These are phyloP conservation scores for Chamaetylas fuelleborni DNA, from an alignment of 2,113 vertebrate species.

Conservation along the genomic window DNA sequence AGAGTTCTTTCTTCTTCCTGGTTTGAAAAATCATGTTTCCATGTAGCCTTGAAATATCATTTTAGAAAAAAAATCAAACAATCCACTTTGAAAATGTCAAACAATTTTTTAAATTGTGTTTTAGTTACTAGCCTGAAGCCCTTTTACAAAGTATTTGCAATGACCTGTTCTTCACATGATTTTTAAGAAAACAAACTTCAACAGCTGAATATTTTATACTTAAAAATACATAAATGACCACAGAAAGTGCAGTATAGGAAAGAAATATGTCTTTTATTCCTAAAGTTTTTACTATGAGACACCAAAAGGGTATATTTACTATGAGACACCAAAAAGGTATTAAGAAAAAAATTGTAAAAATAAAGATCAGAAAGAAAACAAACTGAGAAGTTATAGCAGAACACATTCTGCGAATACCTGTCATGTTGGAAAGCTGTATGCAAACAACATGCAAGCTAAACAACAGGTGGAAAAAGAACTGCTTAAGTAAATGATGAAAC, in stretches of 20 bases:
- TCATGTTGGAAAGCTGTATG: background rate
- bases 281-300: background rate
- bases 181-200: background rate
- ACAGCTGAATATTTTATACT: background rate
- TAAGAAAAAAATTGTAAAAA: background rate
- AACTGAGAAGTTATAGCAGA: background rate
- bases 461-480: background rate
- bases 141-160: background rate
- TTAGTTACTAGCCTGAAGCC: background rate
- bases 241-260: background rate
- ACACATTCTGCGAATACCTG: background rate
- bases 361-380: background rate
- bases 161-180: background rate
- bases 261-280: background rate
- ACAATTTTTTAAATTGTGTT: background rate
- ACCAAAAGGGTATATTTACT: background rate
- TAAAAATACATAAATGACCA: background rate
- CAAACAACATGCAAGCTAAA: background rate
- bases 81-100: background rate
- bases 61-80: background rate
- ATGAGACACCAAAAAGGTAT: background rate
- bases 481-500: background rate
- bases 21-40: background rate
- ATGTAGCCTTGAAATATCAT: background rate
- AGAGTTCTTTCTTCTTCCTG: background rate